Conservation (phyloP, 2,113 vertebrate species). For the Psittacara wagleri region DNA sequence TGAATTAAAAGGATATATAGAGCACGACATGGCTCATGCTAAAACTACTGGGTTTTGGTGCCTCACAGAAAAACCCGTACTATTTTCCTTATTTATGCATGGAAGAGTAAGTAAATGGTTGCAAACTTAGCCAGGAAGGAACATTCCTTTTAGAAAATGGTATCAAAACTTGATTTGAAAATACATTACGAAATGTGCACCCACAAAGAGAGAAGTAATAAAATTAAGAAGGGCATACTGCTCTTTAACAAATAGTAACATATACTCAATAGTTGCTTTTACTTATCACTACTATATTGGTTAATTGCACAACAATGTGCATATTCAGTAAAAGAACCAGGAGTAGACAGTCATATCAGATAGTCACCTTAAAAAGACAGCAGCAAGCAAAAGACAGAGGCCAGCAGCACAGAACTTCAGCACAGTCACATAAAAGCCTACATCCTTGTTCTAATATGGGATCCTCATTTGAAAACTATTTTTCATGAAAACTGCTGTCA, state of each 20-base stretch:
- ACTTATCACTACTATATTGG: neutral
- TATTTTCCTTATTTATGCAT: neutral
- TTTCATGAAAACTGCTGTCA: neutral
- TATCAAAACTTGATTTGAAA: neutral
- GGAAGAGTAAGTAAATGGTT: neutral
- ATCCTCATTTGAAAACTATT: neutral
- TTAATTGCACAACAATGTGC: neutral
- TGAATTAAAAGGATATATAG: neutral
- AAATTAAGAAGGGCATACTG: neutral
- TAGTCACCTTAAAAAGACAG: neutral
- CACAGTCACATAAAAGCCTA: neutral
- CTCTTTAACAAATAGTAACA: neutral
- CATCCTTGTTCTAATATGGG: neutral
- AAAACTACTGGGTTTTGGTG: neutral
- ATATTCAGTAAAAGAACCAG: neutral
- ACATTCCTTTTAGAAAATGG: neutral
- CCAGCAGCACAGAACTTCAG: neutral
- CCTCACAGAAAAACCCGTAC: neutral
- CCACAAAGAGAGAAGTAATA: neutral
- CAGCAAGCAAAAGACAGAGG: neutral
- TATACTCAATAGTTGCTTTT: neutral
- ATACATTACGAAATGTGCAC: neutral
- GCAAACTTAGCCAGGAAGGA: neutral
- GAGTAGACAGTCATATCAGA: neutral
- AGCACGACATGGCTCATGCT: neutral